phyloP scores from a whole-genome alignment of 2,113 vertebrate genomes.

The Mobula hypostoma region DNA sequence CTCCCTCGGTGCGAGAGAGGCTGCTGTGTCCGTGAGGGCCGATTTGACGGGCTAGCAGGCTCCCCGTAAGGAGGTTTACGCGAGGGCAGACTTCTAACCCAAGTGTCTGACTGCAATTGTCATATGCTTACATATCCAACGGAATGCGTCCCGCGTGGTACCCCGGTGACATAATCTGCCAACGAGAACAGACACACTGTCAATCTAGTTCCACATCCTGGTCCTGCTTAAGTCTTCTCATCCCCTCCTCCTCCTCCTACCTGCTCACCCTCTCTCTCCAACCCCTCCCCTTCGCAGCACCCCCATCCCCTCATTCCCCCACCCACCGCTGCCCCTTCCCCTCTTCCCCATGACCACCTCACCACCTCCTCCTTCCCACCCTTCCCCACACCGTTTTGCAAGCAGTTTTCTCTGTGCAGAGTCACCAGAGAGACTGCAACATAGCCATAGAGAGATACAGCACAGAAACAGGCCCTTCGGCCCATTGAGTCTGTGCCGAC shows the following conservation, averaged over 20 bases:
- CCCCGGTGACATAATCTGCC: conserved; percentile 79
- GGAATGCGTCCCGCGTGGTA: conserved; percentile 75
- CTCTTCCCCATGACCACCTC: background rate
- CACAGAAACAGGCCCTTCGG: too few relatives aligned
- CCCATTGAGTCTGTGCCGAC: too few relatives aligned
- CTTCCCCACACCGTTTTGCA: background rate
- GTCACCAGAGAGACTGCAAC: too few relatives aligned
- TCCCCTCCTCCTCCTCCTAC: too few relatives aligned
- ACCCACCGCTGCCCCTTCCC: background rate
- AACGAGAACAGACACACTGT: background rate
- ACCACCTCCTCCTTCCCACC: background rate
- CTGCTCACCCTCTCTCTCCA: background rate
- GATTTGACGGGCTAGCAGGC: too few relatives aligned
- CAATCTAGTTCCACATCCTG: too few relatives aligned
- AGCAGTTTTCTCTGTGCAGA: too few relatives aligned
- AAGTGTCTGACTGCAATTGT: background rate
- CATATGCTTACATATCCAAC: conserved; percentile 71
- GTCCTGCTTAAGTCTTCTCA: too few relatives aligned
- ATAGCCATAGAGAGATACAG: too few relatives aligned
- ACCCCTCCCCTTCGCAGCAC: background rate
- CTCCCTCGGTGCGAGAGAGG: background rate
- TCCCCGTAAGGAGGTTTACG: background rate
- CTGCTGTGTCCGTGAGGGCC: too few relatives aligned
- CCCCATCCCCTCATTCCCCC: background rate
- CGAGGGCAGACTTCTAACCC: too few relatives aligned